Evolutionary conservation across 2,888 invertebrate species (phyloP), one percentile per base, ranked within the genome.

Genomic region (Cerastoderma edule): DNA sequence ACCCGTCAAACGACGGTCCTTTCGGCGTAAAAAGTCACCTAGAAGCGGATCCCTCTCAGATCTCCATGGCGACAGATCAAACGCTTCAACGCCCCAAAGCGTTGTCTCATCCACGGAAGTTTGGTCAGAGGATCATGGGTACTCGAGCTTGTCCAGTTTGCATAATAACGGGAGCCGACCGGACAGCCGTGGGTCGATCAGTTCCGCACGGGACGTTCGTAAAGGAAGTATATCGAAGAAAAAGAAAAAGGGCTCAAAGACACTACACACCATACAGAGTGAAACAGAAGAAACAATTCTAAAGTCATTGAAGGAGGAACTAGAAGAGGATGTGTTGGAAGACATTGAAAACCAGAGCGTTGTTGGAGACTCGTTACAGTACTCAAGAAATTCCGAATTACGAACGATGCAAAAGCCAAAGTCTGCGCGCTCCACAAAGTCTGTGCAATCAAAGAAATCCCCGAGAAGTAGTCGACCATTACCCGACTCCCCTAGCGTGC

Each of bases 1-100:
- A 39, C 83, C 83, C 33, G 69, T 70, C 5, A 84, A 80, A 72
- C 68, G 85, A 50, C 69, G 85, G 27, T 85, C 85, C 13, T 69
- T 85, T 22, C 65, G 88, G 28, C 79, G 85, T 63, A 84, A 83
- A 69, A 83, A 83, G 63, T 87, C 87, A 8, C 85, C 87, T 1
- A 68, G 72, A 39, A 67, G 70, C 33, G 82, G 84, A 13, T 88
- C 86, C 10, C 39, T 70, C 4, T 83, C 83, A 8, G 86, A 85
- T 71, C 78, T 84, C 56, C 78, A 78, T 79, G 78, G 81, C 22
- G 86, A 83, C 74, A 80, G 89, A 13, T 88, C 87, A 22, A 87
- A 86, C 78, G 82, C 85, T 28, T 88, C 89, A 24, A 90, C 88
- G 2, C 89, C 90, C 0, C 67, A 87, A 28, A 88, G 88, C 32